Evolutionary conservation across 2,113 vertebrate genomes (phyloP).

Genomic region (Neolamprologus ventralis): DNA sequence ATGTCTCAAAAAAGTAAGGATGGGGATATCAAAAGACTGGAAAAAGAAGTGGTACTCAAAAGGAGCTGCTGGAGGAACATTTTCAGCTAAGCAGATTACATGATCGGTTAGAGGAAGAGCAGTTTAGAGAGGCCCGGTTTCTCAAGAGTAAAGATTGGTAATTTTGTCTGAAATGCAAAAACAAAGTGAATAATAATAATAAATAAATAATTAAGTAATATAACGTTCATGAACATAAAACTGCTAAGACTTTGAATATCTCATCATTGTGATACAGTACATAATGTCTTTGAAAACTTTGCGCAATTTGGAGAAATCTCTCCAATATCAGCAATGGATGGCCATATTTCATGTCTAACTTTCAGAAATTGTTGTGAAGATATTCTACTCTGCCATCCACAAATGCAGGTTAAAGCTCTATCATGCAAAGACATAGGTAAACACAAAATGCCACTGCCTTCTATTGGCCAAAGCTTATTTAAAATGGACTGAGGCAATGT

Average conservation of each 20-base stretch:
- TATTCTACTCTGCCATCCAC: not conserved
- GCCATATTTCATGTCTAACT: not conserved
- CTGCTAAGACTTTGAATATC: not conserved
- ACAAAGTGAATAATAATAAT: not conserved
- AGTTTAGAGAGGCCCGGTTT: not conserved
- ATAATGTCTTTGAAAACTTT: not conserved
- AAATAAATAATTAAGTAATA: not conserved
- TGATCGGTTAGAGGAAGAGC: not conserved
- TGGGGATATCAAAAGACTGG: not conserved
- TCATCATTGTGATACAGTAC: not conserved
- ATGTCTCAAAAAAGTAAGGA: not conserved
- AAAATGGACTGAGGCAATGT: not conserved
- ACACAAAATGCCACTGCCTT: not conserved
- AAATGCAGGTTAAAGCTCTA: not conserved
- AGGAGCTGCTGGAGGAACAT: not conserved
- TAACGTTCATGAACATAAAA: not conserved
- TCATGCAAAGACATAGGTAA: not conserved
- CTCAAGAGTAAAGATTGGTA: not conserved
- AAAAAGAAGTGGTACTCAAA: not conserved
- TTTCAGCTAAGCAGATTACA: not conserved
- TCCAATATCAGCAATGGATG: not conserved
- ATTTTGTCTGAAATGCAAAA: not conserved
- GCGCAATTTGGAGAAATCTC: not conserved
- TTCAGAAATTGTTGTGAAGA: not conserved
- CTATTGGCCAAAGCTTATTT: not conserved